Evolutionary conservation across 2,888 invertebrate genomes (phyloP), one percentile per base, ranked within the genome.

Genomic region (Phytoseiulus persimilis): DNA sequence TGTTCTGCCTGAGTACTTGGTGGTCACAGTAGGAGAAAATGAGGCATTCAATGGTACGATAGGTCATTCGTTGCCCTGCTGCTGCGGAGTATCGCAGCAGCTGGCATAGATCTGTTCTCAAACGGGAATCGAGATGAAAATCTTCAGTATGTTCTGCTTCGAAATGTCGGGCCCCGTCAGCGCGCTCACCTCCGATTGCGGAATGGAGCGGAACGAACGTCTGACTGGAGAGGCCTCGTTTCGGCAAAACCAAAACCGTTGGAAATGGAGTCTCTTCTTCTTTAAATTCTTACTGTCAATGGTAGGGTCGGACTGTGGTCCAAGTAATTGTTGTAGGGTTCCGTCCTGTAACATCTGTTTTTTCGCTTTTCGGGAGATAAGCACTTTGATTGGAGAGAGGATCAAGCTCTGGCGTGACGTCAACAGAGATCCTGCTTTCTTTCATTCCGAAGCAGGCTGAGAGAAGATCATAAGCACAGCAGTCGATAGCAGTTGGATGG

Each of bases 101-200:
- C 65, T 65, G 65, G 28, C 65, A 28, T 65, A 65, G 65, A 65
- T 65, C 65, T 65, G 65, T 65, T 65, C 65, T 65, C 65, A 65
- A 65, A 65, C 65, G 65, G 65, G 65, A 65, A 65, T 65, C 65
- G 65, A 65, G 65, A 65, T 65, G 65, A 65, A 65, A 65, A 65
- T 65, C 65, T 65, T 65, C 65, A 65, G 65, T 65, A 65, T 65
- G 65, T 65, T 65, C 65, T 65, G 65, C 65, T 65, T 65, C 65
- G 65, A 65, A 65, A 65, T 65, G 65, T 65, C 65, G 28, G 65
- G 23, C 65, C 65, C 65, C 18, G 65, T 65, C 65, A 65, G 9
- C 18, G 65, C 65, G 65, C 28, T 65, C 28, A 28, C 65, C 65
- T 65, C 28, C 23, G 18, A 28, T 23, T 65, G 65, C 2, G 18